Percentiles rank a stretch among this genome's conserved stretches.
Evolutionary conservation across 1,140 invertebrate genomes (phyloP).

Genomic region (Musca vetustissima): DNA sequence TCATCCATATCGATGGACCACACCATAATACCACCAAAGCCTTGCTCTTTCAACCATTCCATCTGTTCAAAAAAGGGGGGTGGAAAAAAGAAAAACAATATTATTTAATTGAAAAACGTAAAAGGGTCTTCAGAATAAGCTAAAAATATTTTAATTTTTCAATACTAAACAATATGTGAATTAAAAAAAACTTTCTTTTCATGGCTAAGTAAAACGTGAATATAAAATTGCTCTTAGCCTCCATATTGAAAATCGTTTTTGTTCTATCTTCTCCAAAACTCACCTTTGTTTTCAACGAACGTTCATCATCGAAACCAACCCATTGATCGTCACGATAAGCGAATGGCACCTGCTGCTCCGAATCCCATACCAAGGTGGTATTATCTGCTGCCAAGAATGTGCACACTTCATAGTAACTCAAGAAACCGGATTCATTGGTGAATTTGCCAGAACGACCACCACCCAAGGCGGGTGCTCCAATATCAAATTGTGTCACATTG

Average conservation of each 20-base stretch:
- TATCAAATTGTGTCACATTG: constrained; percentile 85
- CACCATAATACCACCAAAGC: constrained; percentile 95
- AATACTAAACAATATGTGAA: no score
- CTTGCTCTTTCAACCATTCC: constrained; percentile 90
- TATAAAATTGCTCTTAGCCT: no score
- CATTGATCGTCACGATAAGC: constrained; percentile 89
- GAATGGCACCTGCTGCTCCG: constrained; percentile 93
- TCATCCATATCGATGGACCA: constrained; percentile 98
- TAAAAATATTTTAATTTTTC: no score
- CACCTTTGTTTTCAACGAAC: constrained; percentile 91
- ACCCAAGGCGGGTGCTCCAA: constrained; percentile 86
- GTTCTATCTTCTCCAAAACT: constrained; percentile 24
- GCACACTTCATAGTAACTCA: constrained; percentile 95
- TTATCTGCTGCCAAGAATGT: constrained; percentile 88
- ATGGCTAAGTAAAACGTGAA: no score
- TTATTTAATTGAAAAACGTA: no score
- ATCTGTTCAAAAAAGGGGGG: constrained; percentile 63
- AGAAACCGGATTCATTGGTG: constrained; percentile 86
- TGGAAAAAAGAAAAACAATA: background rate
- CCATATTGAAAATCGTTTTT: no score
- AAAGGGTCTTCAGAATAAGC: background rate
- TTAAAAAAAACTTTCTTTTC: no score
- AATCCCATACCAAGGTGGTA: constrained; percentile 93
- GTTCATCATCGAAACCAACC: constrained; percentile 95
- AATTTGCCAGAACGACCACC: constrained; percentile 82